These are phyloP conservation scores for Alauda arvensis DNA, from an alignment of 2,797 vertebrate species.

Conservation along the genomic window DNA sequence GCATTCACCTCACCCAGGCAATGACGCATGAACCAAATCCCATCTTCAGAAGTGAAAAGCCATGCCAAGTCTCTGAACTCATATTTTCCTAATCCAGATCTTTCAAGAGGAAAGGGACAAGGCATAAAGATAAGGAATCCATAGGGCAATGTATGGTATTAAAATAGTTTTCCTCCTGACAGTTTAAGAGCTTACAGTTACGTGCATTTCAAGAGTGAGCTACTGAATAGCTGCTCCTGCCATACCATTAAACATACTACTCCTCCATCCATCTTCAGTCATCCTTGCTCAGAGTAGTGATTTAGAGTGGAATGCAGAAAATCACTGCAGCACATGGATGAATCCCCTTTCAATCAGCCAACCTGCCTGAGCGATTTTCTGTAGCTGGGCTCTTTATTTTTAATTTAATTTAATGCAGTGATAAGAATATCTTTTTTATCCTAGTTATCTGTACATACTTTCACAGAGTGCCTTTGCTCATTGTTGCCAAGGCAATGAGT, in stretches of 20 bases:
- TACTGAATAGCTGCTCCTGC: background rate
- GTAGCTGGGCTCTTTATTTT: background rate
- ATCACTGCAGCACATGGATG: background rate
- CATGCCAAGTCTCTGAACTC: background rate
- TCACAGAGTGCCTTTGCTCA: background rate
- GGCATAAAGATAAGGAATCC: background rate
- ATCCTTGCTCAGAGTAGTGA: background rate
- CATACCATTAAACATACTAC: background rate
- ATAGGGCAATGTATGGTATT: background rate
- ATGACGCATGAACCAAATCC: background rate
- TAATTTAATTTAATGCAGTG: background rate
- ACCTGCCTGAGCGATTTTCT: background rate
- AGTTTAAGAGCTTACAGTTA: background rate
- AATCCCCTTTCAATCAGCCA: background rate
- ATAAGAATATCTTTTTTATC: background rate
- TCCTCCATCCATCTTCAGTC: background rate
- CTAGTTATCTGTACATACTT: background rate
- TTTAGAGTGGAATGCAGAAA: background rate
- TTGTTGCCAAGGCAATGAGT: background rate
- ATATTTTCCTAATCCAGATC: background rate
- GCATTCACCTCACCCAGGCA: background rate
- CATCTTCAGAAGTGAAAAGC: background rate
- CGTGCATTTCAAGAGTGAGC: background rate
- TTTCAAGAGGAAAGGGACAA: background rate
- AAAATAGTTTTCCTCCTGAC: background rate